Evolutionary conservation across 2,113 vertebrate genomes (phyloP).

Genomic region (Pterocles gutturalis): DNA sequence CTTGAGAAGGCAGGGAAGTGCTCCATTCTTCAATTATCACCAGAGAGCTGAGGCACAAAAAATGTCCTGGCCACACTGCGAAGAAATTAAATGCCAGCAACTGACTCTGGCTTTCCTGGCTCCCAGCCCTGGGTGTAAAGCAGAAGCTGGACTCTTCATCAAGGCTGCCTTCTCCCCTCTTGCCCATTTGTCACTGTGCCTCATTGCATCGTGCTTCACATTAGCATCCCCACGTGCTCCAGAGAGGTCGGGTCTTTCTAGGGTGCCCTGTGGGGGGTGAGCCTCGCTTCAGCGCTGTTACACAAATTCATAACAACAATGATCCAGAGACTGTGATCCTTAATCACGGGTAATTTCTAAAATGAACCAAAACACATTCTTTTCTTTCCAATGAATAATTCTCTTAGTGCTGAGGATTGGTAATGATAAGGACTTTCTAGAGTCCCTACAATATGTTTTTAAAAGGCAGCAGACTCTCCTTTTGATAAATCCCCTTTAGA

Average conservation of each 20-base stretch:
- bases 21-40: neutral
- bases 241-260: neutral
- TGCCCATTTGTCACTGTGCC: neutral
- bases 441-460: neutral
- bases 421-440: neutral
- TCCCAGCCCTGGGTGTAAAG: neutral
- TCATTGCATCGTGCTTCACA: neutral
- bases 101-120: neutral
- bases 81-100: neutral
- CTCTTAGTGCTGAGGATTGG: neutral
- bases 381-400: neutral
- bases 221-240: neutral
- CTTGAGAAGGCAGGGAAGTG: neutral
- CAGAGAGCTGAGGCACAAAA: neutral
- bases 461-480: neutral
- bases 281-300: neutral
- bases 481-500: neutral
- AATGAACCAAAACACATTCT: constrained; percentile 18
- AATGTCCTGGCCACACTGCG: neutral
- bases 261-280: neutral
- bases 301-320: neutral
- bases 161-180: neutral
- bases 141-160: neutral
- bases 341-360: constrained; percentile 23
- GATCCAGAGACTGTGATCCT: constrained; percentile 24